Evolutionary conservation across 2,113 vertebrate genomes (phyloP).

Genomic region (Micronisus gabar): DNA sequence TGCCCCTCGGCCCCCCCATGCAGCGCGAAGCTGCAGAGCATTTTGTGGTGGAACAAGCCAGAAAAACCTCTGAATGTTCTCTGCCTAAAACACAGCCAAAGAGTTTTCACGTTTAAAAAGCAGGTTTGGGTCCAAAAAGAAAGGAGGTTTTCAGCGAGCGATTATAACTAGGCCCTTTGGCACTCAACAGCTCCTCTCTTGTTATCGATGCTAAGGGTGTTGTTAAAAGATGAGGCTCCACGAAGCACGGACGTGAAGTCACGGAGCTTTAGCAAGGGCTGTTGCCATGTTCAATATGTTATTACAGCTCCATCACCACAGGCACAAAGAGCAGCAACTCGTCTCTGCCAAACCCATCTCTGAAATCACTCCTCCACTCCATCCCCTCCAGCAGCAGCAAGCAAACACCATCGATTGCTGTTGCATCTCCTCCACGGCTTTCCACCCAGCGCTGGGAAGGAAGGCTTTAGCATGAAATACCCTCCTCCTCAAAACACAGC

Average conservation of each 20-base stretch:
- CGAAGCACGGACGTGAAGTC: constrained; percentile 9
- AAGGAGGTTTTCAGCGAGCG: not conserved
- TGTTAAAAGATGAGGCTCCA: constrained; percentile 34
- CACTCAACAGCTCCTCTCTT: not conserved
- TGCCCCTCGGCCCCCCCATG: not conserved
- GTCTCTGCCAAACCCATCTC: constrained; percentile 32
- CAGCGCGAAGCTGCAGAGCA: not conserved
- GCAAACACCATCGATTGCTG: not conserved
- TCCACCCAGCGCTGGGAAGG: not conserved
- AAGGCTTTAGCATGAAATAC: not conserved
- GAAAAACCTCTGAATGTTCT: not conserved
- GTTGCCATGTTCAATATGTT: constrained; percentile 47
- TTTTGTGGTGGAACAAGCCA: not conserved
- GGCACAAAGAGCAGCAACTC: constrained; percentile 27
- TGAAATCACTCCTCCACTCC: constrained; percentile 11
- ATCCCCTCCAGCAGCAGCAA: constrained; percentile 10
- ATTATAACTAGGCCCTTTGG: constrained; percentile 17
- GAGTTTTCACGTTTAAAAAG: constrained; percentile 13
- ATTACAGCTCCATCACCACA: constrained; percentile 60
- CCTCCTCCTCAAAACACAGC: not conserved
- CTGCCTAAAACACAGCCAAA: constrained; percentile 6
- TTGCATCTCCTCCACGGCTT: not conserved
- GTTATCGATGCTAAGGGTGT: constrained; percentile 20
- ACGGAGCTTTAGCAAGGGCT: constrained; percentile 22
- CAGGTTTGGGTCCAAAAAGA: constrained; percentile 28